phyloP scores from a whole-genome alignment of 2,797 vertebrate genomes.

The Aratinga solstitialis region DNA sequence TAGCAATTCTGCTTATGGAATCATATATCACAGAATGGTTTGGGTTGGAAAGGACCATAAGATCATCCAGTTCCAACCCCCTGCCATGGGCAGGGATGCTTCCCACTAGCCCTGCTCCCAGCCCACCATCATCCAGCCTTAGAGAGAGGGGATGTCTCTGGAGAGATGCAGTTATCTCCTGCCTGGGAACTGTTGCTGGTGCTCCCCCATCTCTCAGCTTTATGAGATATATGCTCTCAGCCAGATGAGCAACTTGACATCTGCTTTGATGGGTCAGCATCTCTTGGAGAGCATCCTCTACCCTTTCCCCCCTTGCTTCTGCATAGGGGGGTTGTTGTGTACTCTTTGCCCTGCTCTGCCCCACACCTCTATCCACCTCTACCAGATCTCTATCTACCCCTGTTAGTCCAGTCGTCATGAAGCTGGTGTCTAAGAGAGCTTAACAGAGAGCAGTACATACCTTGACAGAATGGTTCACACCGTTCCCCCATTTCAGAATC shows the following conservation, averaged over 20 bases:
- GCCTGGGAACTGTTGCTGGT: neutral
- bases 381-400: neutral
- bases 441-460: rapidly evolving
- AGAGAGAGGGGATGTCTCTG: neutral
- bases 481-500: neutral
- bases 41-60: neutral
- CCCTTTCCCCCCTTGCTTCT: neutral
- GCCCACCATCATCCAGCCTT: neutral
- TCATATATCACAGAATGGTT: neutral
- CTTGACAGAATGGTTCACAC: neutral
- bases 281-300: neutral
- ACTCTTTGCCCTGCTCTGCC: neutral
- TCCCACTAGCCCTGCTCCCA: neutral
- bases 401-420: neutral
- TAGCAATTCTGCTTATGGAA: neutral
- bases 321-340: neutral
- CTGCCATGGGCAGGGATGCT: neutral
- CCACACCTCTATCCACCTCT: neutral
- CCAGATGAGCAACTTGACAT: neutral
- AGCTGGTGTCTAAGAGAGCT: neutral
- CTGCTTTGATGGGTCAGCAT: neutral
- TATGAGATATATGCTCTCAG: neutral
- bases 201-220: neutral
- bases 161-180: neutral
- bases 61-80: neutral